Evolutionary conservation across 2,113 vertebrate genomes (phyloP).

Genomic region (Crotalus horridus): DNA sequence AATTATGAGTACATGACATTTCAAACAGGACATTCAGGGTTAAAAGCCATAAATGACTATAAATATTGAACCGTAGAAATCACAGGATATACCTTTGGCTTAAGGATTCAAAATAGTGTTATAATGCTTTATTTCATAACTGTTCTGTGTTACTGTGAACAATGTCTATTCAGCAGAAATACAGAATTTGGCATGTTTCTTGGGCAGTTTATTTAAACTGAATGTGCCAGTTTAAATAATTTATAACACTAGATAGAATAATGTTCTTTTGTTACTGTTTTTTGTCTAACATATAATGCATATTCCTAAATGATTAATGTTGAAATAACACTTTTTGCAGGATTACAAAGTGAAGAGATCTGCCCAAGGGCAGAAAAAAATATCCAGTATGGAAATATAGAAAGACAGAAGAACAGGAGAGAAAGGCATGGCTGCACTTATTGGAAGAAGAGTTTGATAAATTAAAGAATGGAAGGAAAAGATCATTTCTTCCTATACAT

Average conservation of each 20-base stretch:
- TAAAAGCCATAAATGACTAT: conserved; percentile 32
- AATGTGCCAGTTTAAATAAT: not conserved
- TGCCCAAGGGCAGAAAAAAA: not conserved
- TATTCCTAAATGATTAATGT: conserved; percentile 11
- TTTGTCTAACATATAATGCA: not conserved
- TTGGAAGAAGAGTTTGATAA: conserved; percentile 25
- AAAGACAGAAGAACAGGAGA: not conserved
- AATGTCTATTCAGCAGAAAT: not conserved
- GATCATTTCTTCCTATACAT: not conserved
- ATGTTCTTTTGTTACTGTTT: not conserved
- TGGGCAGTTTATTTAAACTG: not conserved
- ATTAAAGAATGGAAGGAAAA: too few species aligned
- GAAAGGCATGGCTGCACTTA: conserved; percentile 16
- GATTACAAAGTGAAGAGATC: conserved; percentile 22
- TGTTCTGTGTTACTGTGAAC: not conserved
- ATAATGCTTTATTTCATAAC: not conserved
- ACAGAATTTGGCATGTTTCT: not conserved
- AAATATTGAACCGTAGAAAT: not conserved
- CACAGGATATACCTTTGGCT: not conserved
- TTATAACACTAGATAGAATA: not conserved
- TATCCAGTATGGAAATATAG: conserved; percentile 34
- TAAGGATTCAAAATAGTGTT: not conserved
- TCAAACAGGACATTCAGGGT: conserved; percentile 42
- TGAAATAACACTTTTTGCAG: conserved; percentile 38
- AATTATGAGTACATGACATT: conserved; percentile 39